Evolutionary conservation across 2,797 vertebrate species (phyloP), one percentile per base, ranked within the genome.

Genomic region (Microctenopoma stevenorrisi): DNA sequence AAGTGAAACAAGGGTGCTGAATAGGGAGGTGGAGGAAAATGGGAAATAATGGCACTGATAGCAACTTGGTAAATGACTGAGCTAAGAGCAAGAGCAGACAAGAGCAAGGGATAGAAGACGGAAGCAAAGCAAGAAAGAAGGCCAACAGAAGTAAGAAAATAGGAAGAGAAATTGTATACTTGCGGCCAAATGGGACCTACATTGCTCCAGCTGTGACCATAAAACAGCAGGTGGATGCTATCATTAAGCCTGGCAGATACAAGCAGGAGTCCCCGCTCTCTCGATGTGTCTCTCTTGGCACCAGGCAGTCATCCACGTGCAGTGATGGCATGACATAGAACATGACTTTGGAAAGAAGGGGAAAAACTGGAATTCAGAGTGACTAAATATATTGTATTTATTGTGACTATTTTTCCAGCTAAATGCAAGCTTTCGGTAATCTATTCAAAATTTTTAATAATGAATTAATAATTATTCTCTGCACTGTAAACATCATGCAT

Each of bases 141-240:
- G 49, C 63, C 65, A 11, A 54, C 73, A 54, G 64, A 67, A 94
- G 94, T 92, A 86, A 91, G 61, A 91, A 92, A 91, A 88, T 90
- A 92, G 90, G 92, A 74, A 86, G 70, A 74, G 64, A 83, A 78
- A 79, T 64, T 74, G 69, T 72, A 64, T 55, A 69, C 77, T 84
- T 38, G 72, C 72, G 86, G 89, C 86, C 86, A 90, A 91, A 93
- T 92, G 86, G 88, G 86, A 92, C 86, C 77, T 74, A 22, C 85
- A 94, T 56, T 89, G 93, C 95, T 97, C 96, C 96, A 96, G 96
- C 96, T 97, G 97, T 94, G 97, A 94, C 96, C 96, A 96, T 98
- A 96, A 97, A 98, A 97, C 97, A 98, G 97, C 96, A 98, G 96
- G 97, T 98, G 97, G 96, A 96, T 92, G 95, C 95, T 94, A 95